Conservation (phyloP, 2,113 vertebrate genomes). For the Aptenodytes patagonicus region DNA sequence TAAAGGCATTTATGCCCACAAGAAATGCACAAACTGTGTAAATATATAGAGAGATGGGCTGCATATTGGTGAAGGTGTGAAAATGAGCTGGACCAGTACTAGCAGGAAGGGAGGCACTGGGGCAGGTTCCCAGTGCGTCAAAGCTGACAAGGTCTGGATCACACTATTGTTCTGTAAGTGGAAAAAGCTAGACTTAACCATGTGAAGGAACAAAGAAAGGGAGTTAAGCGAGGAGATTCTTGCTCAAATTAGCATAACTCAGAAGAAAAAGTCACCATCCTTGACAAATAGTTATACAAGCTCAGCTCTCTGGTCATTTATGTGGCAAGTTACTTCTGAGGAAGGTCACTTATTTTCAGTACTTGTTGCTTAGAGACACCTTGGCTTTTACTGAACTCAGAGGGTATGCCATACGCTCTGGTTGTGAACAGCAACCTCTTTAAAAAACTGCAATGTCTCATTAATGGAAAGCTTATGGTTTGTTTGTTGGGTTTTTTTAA, state of each 20-base stretch:
- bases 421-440: neutral
- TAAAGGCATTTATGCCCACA: neutral
- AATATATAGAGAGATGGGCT: neutral
- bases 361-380: neutral
- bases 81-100: neutral
- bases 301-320: neutral
- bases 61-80: neutral
- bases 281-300: neutral
- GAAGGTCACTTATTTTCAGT: neutral
- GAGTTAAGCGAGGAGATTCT: neutral
- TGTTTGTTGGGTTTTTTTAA: neutral
- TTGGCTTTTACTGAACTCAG: neutral
- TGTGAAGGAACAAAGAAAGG: neutral
- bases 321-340: neutral
- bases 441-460: neutral
- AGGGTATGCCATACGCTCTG: accelerated
- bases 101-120: neutral
- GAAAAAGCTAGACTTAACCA: neutral
- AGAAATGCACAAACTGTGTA: neutral
- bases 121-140: neutral
- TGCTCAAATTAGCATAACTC: neutral
- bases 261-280: neutral
- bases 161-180: neutral
- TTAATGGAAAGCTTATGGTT: neutral
- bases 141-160: neutral